Evolutionary conservation across 2,113 vertebrate genomes (phyloP), one percentile per base, ranked within the genome.

Genomic region (Anser brachyrhynchus): DNA sequence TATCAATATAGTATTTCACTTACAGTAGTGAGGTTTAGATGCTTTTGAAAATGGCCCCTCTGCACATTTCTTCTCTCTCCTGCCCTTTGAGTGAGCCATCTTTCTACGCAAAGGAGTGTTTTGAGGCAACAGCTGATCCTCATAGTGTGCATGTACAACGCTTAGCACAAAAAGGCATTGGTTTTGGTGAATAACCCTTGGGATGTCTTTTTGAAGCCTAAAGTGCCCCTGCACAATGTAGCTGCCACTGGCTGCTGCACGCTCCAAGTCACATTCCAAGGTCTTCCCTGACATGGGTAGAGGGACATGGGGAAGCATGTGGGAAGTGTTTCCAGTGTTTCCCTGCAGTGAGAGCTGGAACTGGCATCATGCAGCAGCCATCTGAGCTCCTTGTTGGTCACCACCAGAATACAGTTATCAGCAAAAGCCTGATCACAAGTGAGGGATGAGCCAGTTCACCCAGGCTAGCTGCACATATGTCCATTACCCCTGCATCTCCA

Each of bases 311-410:
- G 1, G 6, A 13, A n/a, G 18, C 3, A 58, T 17, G 26, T 9
- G 37, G 28, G 52, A 61, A 39, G 19, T 25, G 28, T 39, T 79
- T 44, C 67, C 28, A 41, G 41, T 41, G 41, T 41, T 41, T 41
- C 41, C 41, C 33, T 61, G 37, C 44, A 21, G 14, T 17, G 25
- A 25, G 29, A 86, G 23, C 61, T 55, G 25, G 39, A 69, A n/a
- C n/a, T 5, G 14, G 4, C 28, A 31, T 0, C 1, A 55, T 61
- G 61, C 6, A 2, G 46, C n/a, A 61, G 22, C 14, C 2, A 0
- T 22, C 54, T 62, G 57, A 49, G 29, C 49, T 64, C 51, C 22
- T 64, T 23, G 9, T 41, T 43, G 31, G 11, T 43, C 18, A 37
- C 41, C n/a, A 51, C 33, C 65, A 61, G 46, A 79, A 54, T n/a